Percentiles rank a stretch among this genome's conserved stretches.
Conservation (phyloP, 2,113 vertebrate genomes). For the Phaethon lepturus region DNA sequence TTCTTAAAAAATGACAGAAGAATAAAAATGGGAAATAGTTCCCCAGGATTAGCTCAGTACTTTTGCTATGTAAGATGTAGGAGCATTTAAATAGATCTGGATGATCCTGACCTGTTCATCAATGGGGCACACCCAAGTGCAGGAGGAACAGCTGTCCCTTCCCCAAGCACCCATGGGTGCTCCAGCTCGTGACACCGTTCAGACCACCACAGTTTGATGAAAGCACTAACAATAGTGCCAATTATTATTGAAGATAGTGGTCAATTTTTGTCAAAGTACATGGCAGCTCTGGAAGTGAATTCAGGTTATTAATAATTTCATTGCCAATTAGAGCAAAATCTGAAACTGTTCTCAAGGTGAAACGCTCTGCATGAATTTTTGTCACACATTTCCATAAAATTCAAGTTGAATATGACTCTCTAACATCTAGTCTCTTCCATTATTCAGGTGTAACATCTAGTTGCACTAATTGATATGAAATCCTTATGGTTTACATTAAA, state of each 20-base stretch:
- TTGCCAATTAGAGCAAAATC: background rate
- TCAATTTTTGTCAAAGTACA: background rate
- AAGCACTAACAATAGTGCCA: background rate
- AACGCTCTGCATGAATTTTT: background rate
- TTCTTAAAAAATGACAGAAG: background rate
- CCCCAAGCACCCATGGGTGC: background rate
- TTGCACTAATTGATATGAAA: background rate
- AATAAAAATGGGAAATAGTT: background rate
- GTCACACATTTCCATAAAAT: background rate
- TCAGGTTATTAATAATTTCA: background rate
- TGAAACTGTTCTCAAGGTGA: background rate
- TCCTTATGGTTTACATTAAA: background rate
- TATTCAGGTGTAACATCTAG: background rate
- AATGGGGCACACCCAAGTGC: background rate
- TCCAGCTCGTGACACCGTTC: rapidly evolving
- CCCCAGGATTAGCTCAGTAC: background rate
- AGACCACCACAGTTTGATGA: background rate
- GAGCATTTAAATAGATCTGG: background rate
- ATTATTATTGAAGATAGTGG: background rate
- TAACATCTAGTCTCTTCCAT: background rate
- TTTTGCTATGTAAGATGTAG: background rate
- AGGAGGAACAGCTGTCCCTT: background rate
- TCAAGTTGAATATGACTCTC: background rate
- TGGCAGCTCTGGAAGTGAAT: background rate
- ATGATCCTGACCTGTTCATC: background rate